These are phyloP conservation scores for Phalacrocorax aristotelis DNA, from an alignment of 2,113 vertebrate species.

Conservation along the genomic window DNA sequence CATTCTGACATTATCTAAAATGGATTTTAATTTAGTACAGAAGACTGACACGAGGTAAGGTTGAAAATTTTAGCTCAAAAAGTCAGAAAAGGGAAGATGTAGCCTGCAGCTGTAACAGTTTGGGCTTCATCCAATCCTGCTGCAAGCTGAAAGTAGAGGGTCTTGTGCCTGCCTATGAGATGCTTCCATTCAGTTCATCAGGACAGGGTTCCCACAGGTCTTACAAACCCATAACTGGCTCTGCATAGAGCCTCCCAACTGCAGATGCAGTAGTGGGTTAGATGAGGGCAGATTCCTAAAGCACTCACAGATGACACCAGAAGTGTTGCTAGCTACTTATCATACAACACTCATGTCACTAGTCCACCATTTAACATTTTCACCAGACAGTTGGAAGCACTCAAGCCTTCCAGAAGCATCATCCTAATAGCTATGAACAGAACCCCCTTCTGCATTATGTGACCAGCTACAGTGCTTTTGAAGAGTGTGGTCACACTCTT, in stretches of 20 bases:
- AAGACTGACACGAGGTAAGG: neutral
- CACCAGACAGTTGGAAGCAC: neutral
- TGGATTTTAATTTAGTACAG: neutral
- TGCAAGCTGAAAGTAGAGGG: neutral
- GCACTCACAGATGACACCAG: neutral
- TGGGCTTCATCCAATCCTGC: neutral
- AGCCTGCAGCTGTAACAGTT: neutral
- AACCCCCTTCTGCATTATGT: neutral
- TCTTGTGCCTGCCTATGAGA: neutral
- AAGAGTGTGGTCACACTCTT: neutral
- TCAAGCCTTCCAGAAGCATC: neutral
- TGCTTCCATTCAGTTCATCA: neutral
- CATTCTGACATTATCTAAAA: neutral
- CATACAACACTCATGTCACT: neutral
- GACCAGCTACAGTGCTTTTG: neutral
- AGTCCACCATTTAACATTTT: neutral
- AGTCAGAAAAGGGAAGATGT: neutral
- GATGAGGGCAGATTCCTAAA: neutral
- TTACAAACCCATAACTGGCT: neutral
- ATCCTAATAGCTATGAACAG: neutral
- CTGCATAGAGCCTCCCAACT: neutral
- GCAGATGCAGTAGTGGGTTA: neutral
- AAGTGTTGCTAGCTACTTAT: neutral
- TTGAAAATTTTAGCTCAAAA: neutral
- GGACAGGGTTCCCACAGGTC: neutral